Conservation (phyloP, 1,140 invertebrate species). For the Drosophila serrata region DNA sequence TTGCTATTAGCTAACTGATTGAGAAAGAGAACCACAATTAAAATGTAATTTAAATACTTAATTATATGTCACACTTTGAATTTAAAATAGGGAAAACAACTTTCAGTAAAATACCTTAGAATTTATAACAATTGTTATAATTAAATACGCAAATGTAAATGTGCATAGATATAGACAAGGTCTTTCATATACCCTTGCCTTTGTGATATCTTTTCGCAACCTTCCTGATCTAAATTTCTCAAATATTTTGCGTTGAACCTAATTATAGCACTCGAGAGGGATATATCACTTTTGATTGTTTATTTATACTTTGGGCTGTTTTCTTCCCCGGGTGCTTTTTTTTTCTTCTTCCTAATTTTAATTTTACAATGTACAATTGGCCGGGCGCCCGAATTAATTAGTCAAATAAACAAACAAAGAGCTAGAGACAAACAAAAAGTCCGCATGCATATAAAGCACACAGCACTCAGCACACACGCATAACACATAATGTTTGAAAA, state of each 20-base stretch:
- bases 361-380: slow-evolving; percentile 63
- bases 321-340: slow-evolving; percentile 29
- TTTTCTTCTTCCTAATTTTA: slow-evolving; percentile 23
- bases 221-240: background rate
- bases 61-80: slow-evolving; percentile 8
- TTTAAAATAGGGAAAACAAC: background rate
- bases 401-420: slow-evolving; percentile 41
- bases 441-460: background rate
- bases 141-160: slow-evolving; percentile 7
- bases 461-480: no score
- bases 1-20: slow-evolving; percentile 1
- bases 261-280: slow-evolving; percentile 37
- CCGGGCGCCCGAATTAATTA: slow-evolving; percentile 58
- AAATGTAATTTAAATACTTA: slow-evolving; percentile 11
- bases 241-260: slow-evolving; percentile 19
- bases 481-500: slow-evolving; percentile 15
- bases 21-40: slow-evolving; percentile 4
- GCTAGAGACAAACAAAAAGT: background rate
- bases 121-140: background rate
- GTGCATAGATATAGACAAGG: background rate
- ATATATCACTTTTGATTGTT: slow-evolving; percentile 26
- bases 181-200: background rate
- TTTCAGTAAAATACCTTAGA: background rate
- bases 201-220: background rate
- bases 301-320: slow-evolving; percentile 42